A percentile compares a stretch with the other conserved stretches of the same genome.
phyloP scores from a whole-genome alignment of 2,113 vertebrate species.

The human region DNA sequence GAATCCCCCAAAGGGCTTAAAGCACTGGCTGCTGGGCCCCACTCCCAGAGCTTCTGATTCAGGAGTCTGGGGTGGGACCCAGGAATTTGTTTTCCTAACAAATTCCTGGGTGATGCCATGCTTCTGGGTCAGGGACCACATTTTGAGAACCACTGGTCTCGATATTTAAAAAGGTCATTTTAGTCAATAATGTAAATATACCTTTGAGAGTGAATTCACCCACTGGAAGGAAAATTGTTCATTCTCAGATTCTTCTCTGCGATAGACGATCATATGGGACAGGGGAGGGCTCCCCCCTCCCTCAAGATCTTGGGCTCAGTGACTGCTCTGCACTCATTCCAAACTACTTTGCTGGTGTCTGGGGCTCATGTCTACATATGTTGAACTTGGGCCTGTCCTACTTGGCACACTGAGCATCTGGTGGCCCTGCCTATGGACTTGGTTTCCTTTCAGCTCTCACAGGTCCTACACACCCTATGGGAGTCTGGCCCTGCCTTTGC shows the following conservation, averaged over 20 bases:
- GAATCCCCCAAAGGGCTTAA: neutral
- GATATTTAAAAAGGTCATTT: neutral
- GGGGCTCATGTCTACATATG: neutral
- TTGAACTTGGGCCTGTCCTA: neutral
- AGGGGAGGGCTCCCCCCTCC: neutral
- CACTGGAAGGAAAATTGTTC: too few species aligned
- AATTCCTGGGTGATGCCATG: neutral
- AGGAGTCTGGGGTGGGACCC: neutral
- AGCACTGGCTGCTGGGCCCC: neutral
- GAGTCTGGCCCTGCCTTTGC: neutral
- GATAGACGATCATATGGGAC: neutral
- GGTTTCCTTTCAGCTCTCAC: neutral
- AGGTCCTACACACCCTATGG: neutral
- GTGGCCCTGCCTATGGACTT: neutral
- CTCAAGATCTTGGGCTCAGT: neutral
- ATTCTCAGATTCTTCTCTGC: neutral
- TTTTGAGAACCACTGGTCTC: neutral
- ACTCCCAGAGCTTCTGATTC: neutral
- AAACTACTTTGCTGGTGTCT: neutral
- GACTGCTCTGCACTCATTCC: rapidly evolving
- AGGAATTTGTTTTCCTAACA: neutral
- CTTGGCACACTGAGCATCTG: neutral
- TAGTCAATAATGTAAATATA: neutral
- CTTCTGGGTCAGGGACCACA: neutral
- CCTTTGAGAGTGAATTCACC: neutral